Evolutionary conservation across 2,888 invertebrate species (phyloP), one percentile per base, ranked within the genome.

Genomic region (Aspidiotus destructor): DNA sequence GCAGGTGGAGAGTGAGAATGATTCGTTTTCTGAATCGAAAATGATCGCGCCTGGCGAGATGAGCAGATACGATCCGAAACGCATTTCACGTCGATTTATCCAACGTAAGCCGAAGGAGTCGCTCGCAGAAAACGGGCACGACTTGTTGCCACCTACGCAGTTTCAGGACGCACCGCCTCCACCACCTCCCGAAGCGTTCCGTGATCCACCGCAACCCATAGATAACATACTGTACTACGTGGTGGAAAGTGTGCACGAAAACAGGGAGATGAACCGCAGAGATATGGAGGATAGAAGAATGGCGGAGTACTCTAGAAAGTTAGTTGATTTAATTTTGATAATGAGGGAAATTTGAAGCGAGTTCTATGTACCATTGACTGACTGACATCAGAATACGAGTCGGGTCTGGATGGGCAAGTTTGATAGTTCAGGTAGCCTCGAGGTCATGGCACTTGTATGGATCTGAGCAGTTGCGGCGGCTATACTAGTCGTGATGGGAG

Each of bases 161-260:
- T 91, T 91, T 75, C 84, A 88, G 76, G 85, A 85, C 62, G 85
- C 85, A 62, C 86, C 87, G 17, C 85, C 88, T 54, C 86, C 87
- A 28, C 85, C 88, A 54, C 89, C 89, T 9, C 88, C 87, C 0
- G 87, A 87, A 68, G 76, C 75, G 58, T 74, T 77, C 78, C 65
- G 78, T 77, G 67, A 80, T 78, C 70, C 68, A 17, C 70, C 68
- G 8, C 70, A 71, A 63, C 74, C 76, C 69, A 81, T 85, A 61
- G 89, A 89, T 75, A 89, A 89, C 78, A 86, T 88, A 0, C 79
- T 89, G 7, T 89, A 89, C 75, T 89, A 89, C 76, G 86, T 89
- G 60, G 89, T 89, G 75, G 89, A 89, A 79, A 85, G 87, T 15
- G 79, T 81, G 41, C 57, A 67, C n/a, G 67, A 67, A 28, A 67